Percentiles rank a stretch among this genome's conserved stretches.
Evolutionary conservation across 2,888 invertebrate genomes (phyloP).

Genomic region (Drosophila buzzatii): DNA sequence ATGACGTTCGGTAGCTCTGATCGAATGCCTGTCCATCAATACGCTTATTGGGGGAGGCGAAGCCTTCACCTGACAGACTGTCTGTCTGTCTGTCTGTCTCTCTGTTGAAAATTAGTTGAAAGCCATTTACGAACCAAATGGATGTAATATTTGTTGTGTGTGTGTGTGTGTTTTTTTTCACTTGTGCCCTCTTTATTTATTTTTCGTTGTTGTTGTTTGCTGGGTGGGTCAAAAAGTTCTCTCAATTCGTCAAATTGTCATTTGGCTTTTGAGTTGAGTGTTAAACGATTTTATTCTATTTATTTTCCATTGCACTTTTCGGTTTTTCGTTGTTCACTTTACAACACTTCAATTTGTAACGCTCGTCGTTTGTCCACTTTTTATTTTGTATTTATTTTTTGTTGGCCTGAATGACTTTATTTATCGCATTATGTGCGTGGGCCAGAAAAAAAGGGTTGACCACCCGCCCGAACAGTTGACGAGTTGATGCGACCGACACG

Average conservation of each 20-base stretch:
- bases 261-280: constrained; percentile 57
- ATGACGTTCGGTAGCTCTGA: constrained; percentile 23
- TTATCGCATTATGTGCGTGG: constrained; percentile 66
- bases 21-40: constrained; percentile 56
- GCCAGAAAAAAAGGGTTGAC: constrained; percentile 55
- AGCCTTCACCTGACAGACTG: constrained; percentile 52
- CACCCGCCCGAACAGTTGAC: constrained; percentile 40
- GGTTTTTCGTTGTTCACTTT: constrained; percentile 54
- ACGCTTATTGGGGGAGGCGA: constrained; percentile 23
- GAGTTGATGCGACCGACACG: constrained; percentile 49
- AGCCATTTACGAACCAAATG: constrained; percentile 69
- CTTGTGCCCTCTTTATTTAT: constrained; percentile 2
- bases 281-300: constrained; percentile 75
- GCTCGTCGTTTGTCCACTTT: constrained; percentile 42
- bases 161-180: constrained; percentile 22
- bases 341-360: constrained; percentile 65
- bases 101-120: constrained; percentile 73
- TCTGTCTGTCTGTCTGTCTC: background rate
- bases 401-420: constrained; percentile 56
- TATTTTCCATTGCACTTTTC: constrained; percentile 66
- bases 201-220: background rate
- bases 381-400: background rate
- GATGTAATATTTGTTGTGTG: constrained; percentile 33
- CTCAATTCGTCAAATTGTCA: constrained; percentile 66
- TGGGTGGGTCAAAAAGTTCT: constrained; percentile 52